Base-by-base conservation (phyloP, 2,113 vertebrate species). In the Herpailurus yagouaroundi region DNA sequence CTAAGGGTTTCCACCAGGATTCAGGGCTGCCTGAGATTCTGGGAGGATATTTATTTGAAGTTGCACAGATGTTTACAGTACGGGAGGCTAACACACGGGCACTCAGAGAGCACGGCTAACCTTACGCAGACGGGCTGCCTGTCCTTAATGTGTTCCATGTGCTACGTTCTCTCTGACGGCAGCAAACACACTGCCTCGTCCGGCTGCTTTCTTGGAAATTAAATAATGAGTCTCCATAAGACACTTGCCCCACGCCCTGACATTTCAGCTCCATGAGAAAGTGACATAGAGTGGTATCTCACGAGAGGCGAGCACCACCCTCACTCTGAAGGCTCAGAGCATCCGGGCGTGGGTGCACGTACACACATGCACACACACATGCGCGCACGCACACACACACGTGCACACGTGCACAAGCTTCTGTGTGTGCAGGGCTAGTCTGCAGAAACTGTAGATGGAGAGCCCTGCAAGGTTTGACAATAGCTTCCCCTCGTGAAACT, bases 41-140 rank as follows among this genome's bases (percentile, higher is more conserved):
- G 91, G 86, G 68, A 94, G 94, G 80, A 36, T 94, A 64, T 81
- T 90, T 94, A 74, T 96, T 80, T 77, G 91, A 89, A 89, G 52
- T 88, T 68, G 45, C 50, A 85, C 48, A 57, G 60, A 45, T 80
- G 66, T 97, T 97, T 92, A 79, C 21, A 50, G 69, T 73, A 63
- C 95, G 85, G 50, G 85, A 95, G 83, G 25, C 36, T 7, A 50
- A 94, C 81, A 60, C 21, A 16, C 1, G 8, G 84, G 29, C 89
- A 55, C 74, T 29, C 1, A 6, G 15, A 36, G 74, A 4, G 55
- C 81, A 76, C 69, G 68, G 96, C 85, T 85, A 29, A 45, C 93
- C 55, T 25, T 19, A 3, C 1, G 4, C 25, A 55, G 87, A 60
- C 55, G 66, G 71, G 41, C 66, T 19, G 64, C 76, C 84, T 63